Base-by-base conservation (phyloP, 2,888 invertebrate species). In the Myathropa florea region DNA sequence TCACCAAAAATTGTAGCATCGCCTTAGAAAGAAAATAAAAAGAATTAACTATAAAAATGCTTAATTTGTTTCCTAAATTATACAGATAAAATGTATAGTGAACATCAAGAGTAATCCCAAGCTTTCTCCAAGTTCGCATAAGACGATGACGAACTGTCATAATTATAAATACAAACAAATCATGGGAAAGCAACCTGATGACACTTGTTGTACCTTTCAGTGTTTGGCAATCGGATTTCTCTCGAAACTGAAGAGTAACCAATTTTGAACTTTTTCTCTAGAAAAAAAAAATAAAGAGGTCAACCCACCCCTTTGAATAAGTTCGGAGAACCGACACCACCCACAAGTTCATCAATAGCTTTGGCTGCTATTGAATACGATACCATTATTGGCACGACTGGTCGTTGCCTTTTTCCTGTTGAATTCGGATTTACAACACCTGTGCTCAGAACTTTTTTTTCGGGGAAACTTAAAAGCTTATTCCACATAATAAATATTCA, bases 401-500 rank as follows among this genome's bases (percentile, higher is more conserved):
- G 12, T 33, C 2, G 18, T 46, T 46, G 46, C 57, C 12, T 53
- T 53, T 14, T 2, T 36, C 24, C 30, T 30, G 53, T 67, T 30
- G 67, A 67, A 30, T 53, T 28, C 12, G 18, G 55, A 55, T 67
- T 21, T 67, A 26, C 14, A 21, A 30, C 67, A 10, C 30, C 7
- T 46, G 46, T 46, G 18, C 18, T 14, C 53, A 12, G 57, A 57
- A 57, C 24, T 57, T 57, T 23, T 10, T 57, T 57, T 57, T 46
- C n/a, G 23, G 53, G 10, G 12, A 14, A 59, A 36, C 61, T 77
- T 77, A 63, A 63, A 77, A 77, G 77, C 70, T 46, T 18, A 46
- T 7, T 70, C 67, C 24, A 7, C 12, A 10, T 4, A 14, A 61
- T 10, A 39, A 23, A 2, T 4, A 65, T 6, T 0, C 60, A 61